These are phyloP conservation scores for Mormyrus proboscirostris DNA, from an alignment of 2,797 vertebrate species.

Conservation along the genomic window DNA sequence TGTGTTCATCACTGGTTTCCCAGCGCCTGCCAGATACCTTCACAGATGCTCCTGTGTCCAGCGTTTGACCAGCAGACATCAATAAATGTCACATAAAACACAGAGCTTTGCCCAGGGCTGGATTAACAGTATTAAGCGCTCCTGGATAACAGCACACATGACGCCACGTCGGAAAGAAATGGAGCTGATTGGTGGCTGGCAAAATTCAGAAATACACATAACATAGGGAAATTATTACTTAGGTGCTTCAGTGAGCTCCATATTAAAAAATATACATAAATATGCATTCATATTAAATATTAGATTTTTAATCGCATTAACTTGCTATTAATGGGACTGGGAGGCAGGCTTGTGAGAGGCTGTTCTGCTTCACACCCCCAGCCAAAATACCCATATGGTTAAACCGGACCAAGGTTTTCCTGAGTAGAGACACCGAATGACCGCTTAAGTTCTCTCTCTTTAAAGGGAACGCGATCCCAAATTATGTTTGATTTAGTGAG, in stretches of 20 bases:
- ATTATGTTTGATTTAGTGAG: not conserved
- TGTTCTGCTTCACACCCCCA: not conserved
- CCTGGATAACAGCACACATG: not conserved
- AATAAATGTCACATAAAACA: not conserved
- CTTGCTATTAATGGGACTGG: not conserved
- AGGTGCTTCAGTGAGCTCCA: not conserved
- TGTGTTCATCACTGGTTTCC: not conserved
- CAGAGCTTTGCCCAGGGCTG: not conserved
- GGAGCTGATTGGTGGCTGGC: not conserved
- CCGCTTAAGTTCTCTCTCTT: not conserved
- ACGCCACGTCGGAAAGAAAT: not conserved
- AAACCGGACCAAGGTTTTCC: not conserved
- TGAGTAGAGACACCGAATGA: not conserved
- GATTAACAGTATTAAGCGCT: not conserved
- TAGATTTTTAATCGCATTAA: not conserved
- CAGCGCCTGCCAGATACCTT: not conserved
- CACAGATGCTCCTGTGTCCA: not conserved
- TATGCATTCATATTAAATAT: not conserved
- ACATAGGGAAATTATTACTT: not conserved
- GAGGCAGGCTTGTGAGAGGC: not conserved
- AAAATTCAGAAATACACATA: not conserved
- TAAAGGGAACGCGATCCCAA: not conserved
- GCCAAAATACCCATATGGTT: not conserved
- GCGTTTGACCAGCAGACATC: not conserved
- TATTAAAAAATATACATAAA: not conserved